Evolutionary conservation across 2,113 vertebrate genomes (phyloP).

Genomic region (Rhynchopsitta pachyrhyncha): DNA sequence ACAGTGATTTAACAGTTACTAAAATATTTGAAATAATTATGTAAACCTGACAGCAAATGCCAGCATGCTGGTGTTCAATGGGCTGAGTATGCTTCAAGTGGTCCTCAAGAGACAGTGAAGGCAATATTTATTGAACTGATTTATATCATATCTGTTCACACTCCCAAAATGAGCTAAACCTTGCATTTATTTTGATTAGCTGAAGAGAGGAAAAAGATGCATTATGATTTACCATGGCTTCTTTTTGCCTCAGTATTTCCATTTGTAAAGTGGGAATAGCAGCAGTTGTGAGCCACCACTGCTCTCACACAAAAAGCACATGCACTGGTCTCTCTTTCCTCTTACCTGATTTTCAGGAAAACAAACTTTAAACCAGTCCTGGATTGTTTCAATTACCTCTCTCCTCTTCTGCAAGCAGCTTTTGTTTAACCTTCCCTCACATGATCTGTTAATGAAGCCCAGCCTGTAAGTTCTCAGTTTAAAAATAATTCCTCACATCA

Average conservation of each 20-base stretch:
- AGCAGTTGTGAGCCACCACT: background rate
- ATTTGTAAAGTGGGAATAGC: background rate
- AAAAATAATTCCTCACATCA: conserved; percentile 51
- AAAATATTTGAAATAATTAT: background rate
- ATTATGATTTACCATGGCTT: background rate
- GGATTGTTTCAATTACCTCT: background rate
- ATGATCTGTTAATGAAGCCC: conserved; percentile 56
- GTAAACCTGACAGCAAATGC: background rate
- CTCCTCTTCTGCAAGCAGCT: background rate
- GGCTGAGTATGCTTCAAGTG: background rate
- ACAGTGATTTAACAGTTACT: background rate
- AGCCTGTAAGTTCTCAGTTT: conserved; percentile 23
- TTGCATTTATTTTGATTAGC: background rate
- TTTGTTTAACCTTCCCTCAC: conserved; percentile 53
- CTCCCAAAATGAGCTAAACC: background rate
- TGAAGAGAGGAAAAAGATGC: background rate
- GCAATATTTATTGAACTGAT: background rate
- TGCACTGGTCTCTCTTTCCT: background rate
- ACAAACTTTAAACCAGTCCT: background rate
- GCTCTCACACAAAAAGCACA: background rate
- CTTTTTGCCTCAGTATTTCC: background rate
- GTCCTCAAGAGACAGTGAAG: background rate
- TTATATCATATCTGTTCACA: background rate
- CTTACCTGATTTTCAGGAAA: conserved; percentile 18
- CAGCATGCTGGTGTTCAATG: background rate